These are phyloP conservation scores for Chascanopsetta lugubris DNA, from an alignment of 2,113 vertebrate genomes.

Conservation along the genomic window DNA sequence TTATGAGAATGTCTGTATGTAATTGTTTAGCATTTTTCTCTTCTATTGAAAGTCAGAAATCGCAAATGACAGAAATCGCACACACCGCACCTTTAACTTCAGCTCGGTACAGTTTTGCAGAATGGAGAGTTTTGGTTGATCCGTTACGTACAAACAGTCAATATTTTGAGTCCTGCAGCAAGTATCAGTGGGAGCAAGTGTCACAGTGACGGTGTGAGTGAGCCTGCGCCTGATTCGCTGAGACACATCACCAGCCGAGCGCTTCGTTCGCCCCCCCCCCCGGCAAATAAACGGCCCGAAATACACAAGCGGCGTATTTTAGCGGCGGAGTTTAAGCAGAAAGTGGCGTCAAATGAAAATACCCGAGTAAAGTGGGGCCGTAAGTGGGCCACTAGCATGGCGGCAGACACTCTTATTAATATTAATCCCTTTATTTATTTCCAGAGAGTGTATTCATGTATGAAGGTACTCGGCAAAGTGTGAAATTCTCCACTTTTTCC, in stretches of 20 bases:
- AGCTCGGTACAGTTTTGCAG: too few relatives aligned
- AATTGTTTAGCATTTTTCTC: too few relatives aligned
- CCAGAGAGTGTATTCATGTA: slow-evolving; percentile 32
- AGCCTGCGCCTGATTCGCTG: background rate
- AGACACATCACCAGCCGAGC: background rate
- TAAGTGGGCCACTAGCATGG: background rate
- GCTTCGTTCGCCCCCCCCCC: background rate
- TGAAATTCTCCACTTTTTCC: slow-evolving; percentile 37
- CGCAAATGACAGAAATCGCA: too few relatives aligned
- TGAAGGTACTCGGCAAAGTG: slow-evolving; percentile 26
- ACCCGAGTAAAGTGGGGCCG: background rate
- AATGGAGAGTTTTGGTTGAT: too few relatives aligned
- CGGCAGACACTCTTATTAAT: slow-evolving; percentile 33
- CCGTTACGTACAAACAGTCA: too few relatives aligned
- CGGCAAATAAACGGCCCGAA: background rate
- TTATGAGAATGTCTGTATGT: too few relatives aligned
- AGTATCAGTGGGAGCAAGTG: too few relatives aligned
- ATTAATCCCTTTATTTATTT: slow-evolving; percentile 28
- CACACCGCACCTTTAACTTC: too few relatives aligned
- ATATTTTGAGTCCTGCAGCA: too few relatives aligned
- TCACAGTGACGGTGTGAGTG: too few relatives aligned
- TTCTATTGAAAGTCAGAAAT: too few relatives aligned
- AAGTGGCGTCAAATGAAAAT: background rate
- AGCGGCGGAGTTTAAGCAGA: background rate
- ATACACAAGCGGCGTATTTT: background rate